Conservation (phyloP, 2,113 vertebrate genomes). For the Agapornis roseicollis region DNA sequence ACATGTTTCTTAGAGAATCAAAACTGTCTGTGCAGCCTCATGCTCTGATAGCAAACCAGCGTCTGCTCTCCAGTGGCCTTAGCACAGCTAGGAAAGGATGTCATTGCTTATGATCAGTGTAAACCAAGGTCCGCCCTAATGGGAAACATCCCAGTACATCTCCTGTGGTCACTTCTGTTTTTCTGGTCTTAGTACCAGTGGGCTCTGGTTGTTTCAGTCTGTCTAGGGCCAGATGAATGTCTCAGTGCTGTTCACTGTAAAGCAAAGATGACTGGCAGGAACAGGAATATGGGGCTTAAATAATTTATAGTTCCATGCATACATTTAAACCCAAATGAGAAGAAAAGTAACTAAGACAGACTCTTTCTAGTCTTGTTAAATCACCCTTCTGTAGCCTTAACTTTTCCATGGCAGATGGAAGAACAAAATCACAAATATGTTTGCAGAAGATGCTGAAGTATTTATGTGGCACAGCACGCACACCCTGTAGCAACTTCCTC, state of each 20-base stretch:
- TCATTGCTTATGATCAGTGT: background rate
- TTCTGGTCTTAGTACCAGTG: background rate
- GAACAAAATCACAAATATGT: background rate
- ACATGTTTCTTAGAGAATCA: background rate
- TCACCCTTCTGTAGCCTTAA: background rate
- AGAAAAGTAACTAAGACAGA: background rate
- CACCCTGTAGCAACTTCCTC: background rate
- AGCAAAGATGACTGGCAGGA: background rate
- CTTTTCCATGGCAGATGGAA: conserved; percentile 17
- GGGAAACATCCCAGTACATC: background rate
- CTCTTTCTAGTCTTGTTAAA: background rate
- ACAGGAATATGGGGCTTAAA: background rate
- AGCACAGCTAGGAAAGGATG: background rate
- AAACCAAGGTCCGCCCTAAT: background rate
- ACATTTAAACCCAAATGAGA: background rate
- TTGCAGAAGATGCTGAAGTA: background rate
- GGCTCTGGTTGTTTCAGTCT: background rate
- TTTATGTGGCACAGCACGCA: background rate
- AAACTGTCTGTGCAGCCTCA: background rate
- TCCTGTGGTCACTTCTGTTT: background rate
- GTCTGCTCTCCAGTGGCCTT: background rate
- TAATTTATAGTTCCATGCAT: background rate
- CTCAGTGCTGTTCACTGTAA: background rate
- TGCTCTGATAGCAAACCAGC: background rate
- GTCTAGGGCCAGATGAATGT: background rate